Conservation (phyloP, 2,797 vertebrate genomes). For the Cichlasoma orientale region DNA sequence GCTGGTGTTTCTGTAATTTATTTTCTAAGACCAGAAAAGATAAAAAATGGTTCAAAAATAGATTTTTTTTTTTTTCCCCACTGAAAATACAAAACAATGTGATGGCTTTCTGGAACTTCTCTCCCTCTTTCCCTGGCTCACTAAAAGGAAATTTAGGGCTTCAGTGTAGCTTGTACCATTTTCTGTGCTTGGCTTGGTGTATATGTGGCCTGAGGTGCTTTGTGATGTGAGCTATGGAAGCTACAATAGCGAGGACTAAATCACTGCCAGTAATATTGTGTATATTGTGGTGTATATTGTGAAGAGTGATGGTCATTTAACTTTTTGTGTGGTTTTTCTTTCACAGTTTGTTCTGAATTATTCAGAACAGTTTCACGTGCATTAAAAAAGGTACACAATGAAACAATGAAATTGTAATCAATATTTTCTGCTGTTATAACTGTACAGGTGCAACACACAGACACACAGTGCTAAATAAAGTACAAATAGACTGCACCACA, state of each 20-base stretch:
- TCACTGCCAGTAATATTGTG: not conserved
- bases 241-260: not conserved
- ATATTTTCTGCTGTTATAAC: not conserved
- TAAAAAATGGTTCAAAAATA: slow-evolving; percentile 20
- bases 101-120: slow-evolving; percentile 17
- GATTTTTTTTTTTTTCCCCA: slow-evolving; percentile 7
- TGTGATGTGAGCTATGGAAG: slow-evolving; percentile 16
- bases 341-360: not conserved
- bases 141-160: slow-evolving; percentile 20
- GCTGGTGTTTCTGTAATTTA: slow-evolving; percentile 39
- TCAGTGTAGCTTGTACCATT: not conserved
- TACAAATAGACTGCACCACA: too few species aligned
- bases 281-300: not conserved
- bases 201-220: not conserved
- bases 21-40: slow-evolving; percentile 13
- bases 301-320: not conserved
- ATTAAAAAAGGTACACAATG: not conserved
- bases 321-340: not conserved
- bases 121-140: not conserved
- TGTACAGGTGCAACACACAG: too few species aligned
- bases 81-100: slow-evolving; percentile 25
- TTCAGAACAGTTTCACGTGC: not conserved
- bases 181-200: not conserved
- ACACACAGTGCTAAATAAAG: too few species aligned
- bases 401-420: too few species aligned